These are phyloP conservation scores for Phaethornis superciliosus DNA, from an alignment of 2,113 vertebrate genomes.

Conservation along the genomic window DNA sequence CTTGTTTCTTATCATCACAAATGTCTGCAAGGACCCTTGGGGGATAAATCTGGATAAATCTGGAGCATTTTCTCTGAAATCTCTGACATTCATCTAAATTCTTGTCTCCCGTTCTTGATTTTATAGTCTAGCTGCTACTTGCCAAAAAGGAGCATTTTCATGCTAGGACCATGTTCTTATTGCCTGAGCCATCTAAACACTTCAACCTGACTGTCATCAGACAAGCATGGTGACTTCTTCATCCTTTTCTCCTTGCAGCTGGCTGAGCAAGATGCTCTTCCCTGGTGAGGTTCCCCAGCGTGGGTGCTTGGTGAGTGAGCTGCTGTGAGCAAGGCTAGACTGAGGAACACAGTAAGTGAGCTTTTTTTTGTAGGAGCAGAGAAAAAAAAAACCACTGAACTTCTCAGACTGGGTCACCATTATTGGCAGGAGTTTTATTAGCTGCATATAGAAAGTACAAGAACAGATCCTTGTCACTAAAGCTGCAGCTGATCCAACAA, in stretches of 20 bases:
- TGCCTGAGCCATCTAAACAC: background rate
- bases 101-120: background rate
- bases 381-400: background rate
- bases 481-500: background rate
- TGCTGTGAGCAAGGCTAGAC: background rate
- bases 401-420: background rate
- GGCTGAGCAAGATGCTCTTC: background rate
- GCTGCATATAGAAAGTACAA: background rate
- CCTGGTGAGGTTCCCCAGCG: background rate
- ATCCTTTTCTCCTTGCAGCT: background rate
- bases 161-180: background rate
- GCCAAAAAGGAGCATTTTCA: background rate
- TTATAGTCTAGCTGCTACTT: background rate
- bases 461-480: background rate
- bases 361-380: background rate
- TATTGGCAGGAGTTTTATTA: background rate
- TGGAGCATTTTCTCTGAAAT: background rate
- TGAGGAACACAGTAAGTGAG: background rate
- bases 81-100: background rate
- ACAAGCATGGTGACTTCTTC: background rate
- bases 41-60: background rate
- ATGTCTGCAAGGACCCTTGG: background rate
- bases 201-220: background rate
- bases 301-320: background rate
- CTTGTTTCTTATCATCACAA: background rate